Base-by-base conservation (phyloP, 2,113 vertebrate genomes). In the Myrmecophaga tridactyla region DNA sequence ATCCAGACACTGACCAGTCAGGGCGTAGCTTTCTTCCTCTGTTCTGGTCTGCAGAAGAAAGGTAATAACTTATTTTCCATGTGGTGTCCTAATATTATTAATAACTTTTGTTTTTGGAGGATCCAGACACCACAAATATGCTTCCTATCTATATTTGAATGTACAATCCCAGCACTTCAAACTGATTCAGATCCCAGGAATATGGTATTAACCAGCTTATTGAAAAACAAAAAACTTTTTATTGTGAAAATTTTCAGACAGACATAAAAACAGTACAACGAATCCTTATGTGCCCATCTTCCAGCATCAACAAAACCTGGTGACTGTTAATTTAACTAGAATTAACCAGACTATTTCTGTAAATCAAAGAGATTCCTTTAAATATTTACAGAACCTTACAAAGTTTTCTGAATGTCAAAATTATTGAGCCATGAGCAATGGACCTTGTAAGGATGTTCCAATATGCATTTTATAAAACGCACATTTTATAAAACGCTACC, bases 271-370 rank as follows among this genome's bases (percentile, higher is more conserved):
- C 39, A 90, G 81, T 48, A 91, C 27, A 31, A 46, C 80, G 82
- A 84, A 46, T 83, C 29, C 46, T 95, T 9, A 75, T 39, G 43
- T 27, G 76, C 1, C 12, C 23, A 60, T 67, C 53, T 88, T 27
- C n/a, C 12, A 78, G 46, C 58, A 94, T 75, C 51, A 89, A 80
- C 9, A 93, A 77, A 95, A 86, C 21, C 25, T 43, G n/a, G 23
- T 65, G 21, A 88, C 10, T 95, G n/a, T n/a, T n/a, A n/a, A n/a
- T n/a, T 95, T 90, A 96, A 53, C 41, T 73, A 85, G 29, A 89
- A 85, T 89, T n/a, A 90, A 3, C 84, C 4, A 76, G 31, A 72
- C 5, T 58, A 75, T 23, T 94, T 34, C 90, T 80, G 86, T 17
- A 56, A 69, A 43, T 27, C 8, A 62, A 46, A 89, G 75, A 78